These are phyloP conservation scores for Drosophila sproati DNA, from an alignment of 1,140 invertebrate genomes.

Conservation along the genomic window DNA sequence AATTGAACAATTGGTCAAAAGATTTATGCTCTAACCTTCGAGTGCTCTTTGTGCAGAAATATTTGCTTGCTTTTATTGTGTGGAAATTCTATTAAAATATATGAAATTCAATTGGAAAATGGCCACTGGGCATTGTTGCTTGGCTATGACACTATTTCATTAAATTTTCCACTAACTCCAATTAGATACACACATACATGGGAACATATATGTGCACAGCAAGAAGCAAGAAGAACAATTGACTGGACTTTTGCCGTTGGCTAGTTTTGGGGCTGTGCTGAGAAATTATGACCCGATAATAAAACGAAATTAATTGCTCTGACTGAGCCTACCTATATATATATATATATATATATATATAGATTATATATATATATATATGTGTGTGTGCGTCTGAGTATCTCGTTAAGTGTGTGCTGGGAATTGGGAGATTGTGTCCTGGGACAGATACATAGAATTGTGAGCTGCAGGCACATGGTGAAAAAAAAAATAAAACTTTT, in stretches of 20 bases:
- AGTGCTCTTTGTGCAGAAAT: not conserved
- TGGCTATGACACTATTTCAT: conserved; percentile 34
- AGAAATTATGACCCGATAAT: conserved; percentile 47
- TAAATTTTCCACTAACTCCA: conserved; percentile 34
- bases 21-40: too few relatives aligned
- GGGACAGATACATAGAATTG: conserved; percentile 7
- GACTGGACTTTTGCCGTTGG: too few relatives aligned
- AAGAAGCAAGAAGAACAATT: not conserved
- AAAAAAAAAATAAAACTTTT: conserved; percentile 20
- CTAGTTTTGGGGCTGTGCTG: not conserved
- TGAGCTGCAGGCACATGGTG: conserved; percentile 17
- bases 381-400: not conserved
- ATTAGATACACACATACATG: conserved; percentile 8
- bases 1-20: too few relatives aligned
- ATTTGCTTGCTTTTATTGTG: not conserved
- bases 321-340: conserved; percentile 7
- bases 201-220: not conserved
- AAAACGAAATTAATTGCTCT: conserved; percentile 57
- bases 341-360: not conserved
- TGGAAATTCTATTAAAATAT: conserved; percentile 1
- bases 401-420: not conserved
- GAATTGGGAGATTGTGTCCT: not conserved
- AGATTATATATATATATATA: conserved; percentile 4
- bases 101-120: not conserved
- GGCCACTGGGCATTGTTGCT: not conserved